phyloP scores from a whole-genome alignment of 2,113 vertebrate species.

The Prinia subflava region DNA sequence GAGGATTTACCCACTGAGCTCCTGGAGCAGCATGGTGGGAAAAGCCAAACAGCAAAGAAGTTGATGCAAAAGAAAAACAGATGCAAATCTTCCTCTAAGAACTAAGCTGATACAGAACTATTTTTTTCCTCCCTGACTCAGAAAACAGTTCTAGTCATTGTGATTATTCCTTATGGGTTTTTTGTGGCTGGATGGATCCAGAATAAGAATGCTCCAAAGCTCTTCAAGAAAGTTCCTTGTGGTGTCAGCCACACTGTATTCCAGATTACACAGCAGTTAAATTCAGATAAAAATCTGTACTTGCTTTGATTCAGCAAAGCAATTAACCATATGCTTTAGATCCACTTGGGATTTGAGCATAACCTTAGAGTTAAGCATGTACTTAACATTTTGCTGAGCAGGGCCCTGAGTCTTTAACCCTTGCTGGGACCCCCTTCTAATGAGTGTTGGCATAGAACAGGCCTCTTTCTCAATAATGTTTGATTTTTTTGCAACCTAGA shows the following conservation, averaged over 20 bases:
- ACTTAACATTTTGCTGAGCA: conserved; percentile 59
- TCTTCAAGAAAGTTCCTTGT: background rate
- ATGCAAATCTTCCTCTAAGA: background rate
- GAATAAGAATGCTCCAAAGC: background rate
- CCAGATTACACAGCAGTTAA: conserved; percentile 23
- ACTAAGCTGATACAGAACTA: background rate
- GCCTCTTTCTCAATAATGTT: conserved; percentile 30
- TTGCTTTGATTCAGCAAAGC: conserved; percentile 55
- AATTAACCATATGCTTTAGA: conserved; percentile 56
- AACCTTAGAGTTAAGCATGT: conserved; percentile 61
- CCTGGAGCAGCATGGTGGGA: background rate
- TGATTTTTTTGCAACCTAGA: conserved; percentile 34
- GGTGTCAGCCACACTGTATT: background rate
- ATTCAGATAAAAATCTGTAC: conserved; percentile 50
- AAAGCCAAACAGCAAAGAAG: background rate
- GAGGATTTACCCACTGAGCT: background rate
- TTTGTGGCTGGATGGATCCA: background rate
- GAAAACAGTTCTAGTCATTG: background rate
- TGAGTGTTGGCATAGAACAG: background rate
- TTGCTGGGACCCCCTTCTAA: conserved; percentile 39
- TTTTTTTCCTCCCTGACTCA: background rate
- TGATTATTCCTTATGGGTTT: background rate
- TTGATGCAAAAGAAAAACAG: background rate
- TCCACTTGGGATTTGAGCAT: conserved; percentile 53
- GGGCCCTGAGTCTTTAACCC: conserved; percentile 52